Evolutionary conservation across 2,113 vertebrate species (phyloP), one percentile per base, ranked within the genome.

Genomic region (Opisthocomus hoazin): DNA sequence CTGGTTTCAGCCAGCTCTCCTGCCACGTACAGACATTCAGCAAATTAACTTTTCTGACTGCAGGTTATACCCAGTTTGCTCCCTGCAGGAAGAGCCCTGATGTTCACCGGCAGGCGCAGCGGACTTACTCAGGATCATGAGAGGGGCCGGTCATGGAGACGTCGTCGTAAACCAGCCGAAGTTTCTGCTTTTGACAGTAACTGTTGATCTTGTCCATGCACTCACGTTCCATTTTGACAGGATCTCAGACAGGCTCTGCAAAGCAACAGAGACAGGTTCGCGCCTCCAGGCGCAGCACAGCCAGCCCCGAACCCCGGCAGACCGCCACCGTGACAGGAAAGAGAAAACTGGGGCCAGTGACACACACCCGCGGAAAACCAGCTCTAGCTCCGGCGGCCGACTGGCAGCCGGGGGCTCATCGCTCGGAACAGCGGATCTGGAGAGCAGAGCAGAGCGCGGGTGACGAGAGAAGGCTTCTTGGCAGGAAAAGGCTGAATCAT

Each of bases 121-220:
- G 29, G 96, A 96, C 95, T 97, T 97, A 98, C 98, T 56, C 43
- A 27, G 22, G 83, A 29, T 95, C 29, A 37, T 98, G 98, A 60
- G 94, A 1, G 11, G 90, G 97, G 73, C 98, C 98, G 0, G 4
- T 45, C 30, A 0, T 1, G 1, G 0, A 0, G 5, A 91, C 2
- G 2, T 77, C 22, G 1, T 3, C 4, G 54, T 96, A 98, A 3
- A 0, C 2, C 58, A 94, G 11, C 2, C 0, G 1, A 20, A 12
- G 0, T 3, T 21, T 23, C 1, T 39, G 8, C 46, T 2, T 90
- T 54, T 97, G 98, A 39, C 90, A 8, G 76, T 98, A 92, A 12
- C 0, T 60, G 93, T 98, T 97, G 92, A 98, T 53, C 84, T 43
- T 85, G 6, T 9, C 27, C 61, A 96, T 76, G 53, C 1, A 97